Evolutionary conservation across 53 echinoderm and acorn worm species (phyloP).

Genomic region (Arbacia lixula): DNA sequence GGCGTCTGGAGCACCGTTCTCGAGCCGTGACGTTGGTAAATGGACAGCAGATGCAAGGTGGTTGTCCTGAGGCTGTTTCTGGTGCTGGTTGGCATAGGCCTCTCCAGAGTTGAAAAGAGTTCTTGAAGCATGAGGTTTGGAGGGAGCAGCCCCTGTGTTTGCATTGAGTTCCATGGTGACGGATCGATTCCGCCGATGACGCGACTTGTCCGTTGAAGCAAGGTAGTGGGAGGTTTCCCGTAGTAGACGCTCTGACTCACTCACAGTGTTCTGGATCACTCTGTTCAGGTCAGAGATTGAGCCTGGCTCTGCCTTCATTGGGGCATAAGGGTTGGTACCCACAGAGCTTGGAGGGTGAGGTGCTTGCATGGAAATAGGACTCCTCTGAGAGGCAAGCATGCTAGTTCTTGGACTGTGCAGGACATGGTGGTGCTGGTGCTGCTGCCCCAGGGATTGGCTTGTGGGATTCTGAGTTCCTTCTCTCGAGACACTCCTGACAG

Average conservation of each 20-base stretch:
- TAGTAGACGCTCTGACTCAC: constrained; percentile 71
- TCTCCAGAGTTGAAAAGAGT: constrained; percentile 7
- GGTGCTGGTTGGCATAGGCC: background rate
- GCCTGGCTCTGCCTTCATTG: background rate
- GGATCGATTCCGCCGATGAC: constrained; percentile 68
- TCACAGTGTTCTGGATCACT: constrained; percentile 60
- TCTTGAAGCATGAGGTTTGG: constrained; percentile 24
- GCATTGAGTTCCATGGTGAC: constrained; percentile 14
- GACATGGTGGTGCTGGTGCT: background rate
- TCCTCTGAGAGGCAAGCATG: background rate
- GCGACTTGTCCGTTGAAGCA: constrained; percentile 68
- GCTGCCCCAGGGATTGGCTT: background rate
- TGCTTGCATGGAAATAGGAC: background rate
- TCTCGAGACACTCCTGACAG: background rate
- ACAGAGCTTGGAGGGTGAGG: background rate
- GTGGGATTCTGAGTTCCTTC: background rate
- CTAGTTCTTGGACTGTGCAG: constrained; percentile 37
- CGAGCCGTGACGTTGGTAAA: background rate
- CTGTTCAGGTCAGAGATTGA: constrained; percentile 31
- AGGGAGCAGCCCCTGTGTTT: background rate
- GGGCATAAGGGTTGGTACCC: background rate
- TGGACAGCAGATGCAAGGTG: background rate
- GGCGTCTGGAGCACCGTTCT: background rate
- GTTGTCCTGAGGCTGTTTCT: background rate
- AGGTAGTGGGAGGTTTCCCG: constrained; percentile 75